These are phyloP conservation scores for Centropus bengalensis DNA, from an alignment of 2,113 vertebrate species.

Conservation along the genomic window DNA sequence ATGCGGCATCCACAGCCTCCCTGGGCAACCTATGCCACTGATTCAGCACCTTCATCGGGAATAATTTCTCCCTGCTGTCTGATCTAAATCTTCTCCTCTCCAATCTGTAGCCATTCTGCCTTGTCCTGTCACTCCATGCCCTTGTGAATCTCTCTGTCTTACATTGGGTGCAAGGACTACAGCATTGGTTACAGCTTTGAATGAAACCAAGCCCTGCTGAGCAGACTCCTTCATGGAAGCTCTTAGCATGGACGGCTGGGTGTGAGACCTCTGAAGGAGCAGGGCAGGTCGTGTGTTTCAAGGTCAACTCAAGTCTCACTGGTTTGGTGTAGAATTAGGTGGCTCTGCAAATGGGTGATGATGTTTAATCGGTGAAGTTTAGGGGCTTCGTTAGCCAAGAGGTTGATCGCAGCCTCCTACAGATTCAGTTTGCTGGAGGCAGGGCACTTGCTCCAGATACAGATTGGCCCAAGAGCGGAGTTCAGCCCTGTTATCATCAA, in stretches of 20 bases:
- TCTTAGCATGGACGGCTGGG: accelerated
- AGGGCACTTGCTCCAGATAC: background rate
- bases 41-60: too few species aligned
- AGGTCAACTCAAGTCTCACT: accelerated
- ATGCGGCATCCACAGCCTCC: too few species aligned
- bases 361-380: background rate
- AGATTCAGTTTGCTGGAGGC: background rate
- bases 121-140: too few species aligned
- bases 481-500: background rate
- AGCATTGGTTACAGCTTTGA: background rate
- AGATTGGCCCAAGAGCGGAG: background rate
- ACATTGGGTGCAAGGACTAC: background rate
- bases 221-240: background rate
- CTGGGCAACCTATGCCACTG: too few species aligned
- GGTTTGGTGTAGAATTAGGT: background rate
- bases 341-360: background rate
- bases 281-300: accelerated
- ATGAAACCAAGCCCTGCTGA: background rate
- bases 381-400: background rate
- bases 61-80: too few species aligned
- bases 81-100: too few species aligned
- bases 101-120: too few species aligned
- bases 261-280: background rate
- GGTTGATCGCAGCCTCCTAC: background rate
- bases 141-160: background rate